Percentiles rank a stretch among this genome's conserved stretches.
These are phyloP conservation scores for Diprion similis DNA, from an alignment of 1,140 invertebrate species.

Conservation along the genomic window DNA sequence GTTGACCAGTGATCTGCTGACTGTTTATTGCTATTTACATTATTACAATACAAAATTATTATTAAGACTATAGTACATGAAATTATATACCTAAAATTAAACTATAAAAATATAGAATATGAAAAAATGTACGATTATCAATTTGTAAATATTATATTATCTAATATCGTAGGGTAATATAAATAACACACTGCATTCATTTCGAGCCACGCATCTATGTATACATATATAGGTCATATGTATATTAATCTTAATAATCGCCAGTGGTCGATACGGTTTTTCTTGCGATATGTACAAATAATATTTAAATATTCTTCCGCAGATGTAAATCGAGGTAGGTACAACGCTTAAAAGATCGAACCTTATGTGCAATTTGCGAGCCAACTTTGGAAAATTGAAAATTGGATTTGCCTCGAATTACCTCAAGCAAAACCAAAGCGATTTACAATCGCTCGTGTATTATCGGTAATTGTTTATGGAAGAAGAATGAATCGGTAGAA, in stretches of 20 bases:
- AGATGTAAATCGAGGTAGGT: not conserved
- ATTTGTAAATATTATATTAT: conserved; percentile 48
- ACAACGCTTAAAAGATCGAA: not conserved
- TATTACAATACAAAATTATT: conserved; percentile 30
- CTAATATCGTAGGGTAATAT: conserved; percentile 35
- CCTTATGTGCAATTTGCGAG: not conserved
- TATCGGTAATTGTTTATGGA: too few species aligned
- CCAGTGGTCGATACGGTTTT: not conserved
- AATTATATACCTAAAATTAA: conserved; percentile 44
- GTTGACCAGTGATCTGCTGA: conserved; percentile 32
- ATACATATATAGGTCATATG: conserved; percentile 18
- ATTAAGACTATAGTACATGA: conserved; percentile 35
- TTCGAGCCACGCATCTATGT: conserved; percentile 26
- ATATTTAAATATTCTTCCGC: not conserved
- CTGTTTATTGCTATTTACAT: conserved; percentile 40
- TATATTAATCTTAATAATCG: conserved; percentile 18
- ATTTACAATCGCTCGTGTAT: too few species aligned
- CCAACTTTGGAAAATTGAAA: not conserved
- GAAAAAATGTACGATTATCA: conserved; percentile 37
- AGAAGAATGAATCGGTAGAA: too few species aligned
- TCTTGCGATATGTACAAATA: not conserved
- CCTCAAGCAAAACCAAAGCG: not conserved
- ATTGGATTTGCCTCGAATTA: not conserved
- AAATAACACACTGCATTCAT: conserved; percentile 33
- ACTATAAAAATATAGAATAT: conserved; percentile 27